Percentiles rank a stretch among this genome's conserved stretches.
phyloP scores from a whole-genome alignment of 2,113 vertebrate genomes.

The Geococcyx californianus region DNA sequence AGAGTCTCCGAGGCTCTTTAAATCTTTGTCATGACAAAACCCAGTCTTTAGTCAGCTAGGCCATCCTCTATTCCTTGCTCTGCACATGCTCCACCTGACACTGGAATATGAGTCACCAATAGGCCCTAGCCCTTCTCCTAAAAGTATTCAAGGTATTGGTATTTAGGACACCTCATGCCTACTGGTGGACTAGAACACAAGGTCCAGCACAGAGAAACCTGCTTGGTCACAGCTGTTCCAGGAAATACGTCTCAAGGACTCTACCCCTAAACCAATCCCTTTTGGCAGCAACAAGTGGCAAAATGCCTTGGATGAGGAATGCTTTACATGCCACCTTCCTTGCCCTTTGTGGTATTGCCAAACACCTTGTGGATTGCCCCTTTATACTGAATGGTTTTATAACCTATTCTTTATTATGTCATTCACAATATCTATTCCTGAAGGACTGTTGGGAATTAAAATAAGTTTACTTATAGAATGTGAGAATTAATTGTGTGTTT shows the following conservation, averaged over 20 bases:
- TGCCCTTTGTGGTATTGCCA: neutral
- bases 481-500: too few species aligned
- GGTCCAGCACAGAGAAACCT: neutral
- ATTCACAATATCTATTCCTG: neutral
- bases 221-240: neutral
- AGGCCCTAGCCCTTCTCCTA: neutral
- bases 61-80: neutral
- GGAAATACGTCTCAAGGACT: neutral
- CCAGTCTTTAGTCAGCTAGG: neutral
- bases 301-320: neutral
- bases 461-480: too few species aligned
- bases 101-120: neutral
- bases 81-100: neutral
- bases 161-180: neutral
- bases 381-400: neutral
- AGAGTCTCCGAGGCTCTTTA: neutral
- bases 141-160: neutral
- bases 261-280: neutral
- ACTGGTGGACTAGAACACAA: neutral
- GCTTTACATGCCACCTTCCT: neutral
- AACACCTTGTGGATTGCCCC: neutral
- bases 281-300: neutral
- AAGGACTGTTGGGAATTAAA: neutral
- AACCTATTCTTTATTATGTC: neutral
- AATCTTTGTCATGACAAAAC: neutral